Base-by-base conservation (phyloP, 2,888 invertebrate genomes). In the Petrolisthes manimaculis region DNA sequence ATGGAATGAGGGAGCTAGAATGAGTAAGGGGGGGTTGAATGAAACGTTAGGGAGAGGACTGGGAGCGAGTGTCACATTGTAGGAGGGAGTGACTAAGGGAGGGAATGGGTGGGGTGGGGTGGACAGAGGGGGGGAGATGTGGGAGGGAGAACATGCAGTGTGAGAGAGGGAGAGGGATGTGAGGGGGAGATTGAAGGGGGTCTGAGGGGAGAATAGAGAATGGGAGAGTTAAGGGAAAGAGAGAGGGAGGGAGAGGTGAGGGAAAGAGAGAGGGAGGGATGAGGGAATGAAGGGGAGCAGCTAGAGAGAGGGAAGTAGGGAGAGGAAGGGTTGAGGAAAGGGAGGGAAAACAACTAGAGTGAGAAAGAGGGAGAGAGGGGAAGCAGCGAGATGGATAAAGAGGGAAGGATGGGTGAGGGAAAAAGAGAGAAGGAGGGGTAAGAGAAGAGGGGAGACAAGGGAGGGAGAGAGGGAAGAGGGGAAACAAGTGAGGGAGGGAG, bases 311-410 rank as follows among this genome's bases (percentile, higher is more conserved):
- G 74, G n/a, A 53, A 83, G 83, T n/a, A 83, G 74, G 53, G 83
- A 83, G 83, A 71, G 74, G 56, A 21, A 83, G 83, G 56, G 53
- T 37, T 51, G n/a, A 56, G 24, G 83, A 37, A 61, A 69, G 53
- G 12, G 74, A 71, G 37, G n/a, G 69, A 83, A 71, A 71, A 56
- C 18, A 51, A 71, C 61, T 53, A 53, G 71, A 56, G 53, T 6
- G 51, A 14, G 71, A 12, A n/a, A 5, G n/a, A n/a, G n/a, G 51
- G n/a, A 37, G 37, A 37, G 53, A 5, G 24, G n/a, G 21, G 14
- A n/a, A 9, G 24, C 9, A n/a, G 71, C 18, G 83, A 54, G 37
- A 83, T 51, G n/a, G n/a, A n/a, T n/a, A n/a, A n/a, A n/a, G n/a
- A n/a, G n/a, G n/a, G n/a, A n/a, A n/a, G n/a, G n/a, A n/a, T n/a